Conservation (phyloP, 2,113 vertebrate species). For the Aythya baeri region DNA sequence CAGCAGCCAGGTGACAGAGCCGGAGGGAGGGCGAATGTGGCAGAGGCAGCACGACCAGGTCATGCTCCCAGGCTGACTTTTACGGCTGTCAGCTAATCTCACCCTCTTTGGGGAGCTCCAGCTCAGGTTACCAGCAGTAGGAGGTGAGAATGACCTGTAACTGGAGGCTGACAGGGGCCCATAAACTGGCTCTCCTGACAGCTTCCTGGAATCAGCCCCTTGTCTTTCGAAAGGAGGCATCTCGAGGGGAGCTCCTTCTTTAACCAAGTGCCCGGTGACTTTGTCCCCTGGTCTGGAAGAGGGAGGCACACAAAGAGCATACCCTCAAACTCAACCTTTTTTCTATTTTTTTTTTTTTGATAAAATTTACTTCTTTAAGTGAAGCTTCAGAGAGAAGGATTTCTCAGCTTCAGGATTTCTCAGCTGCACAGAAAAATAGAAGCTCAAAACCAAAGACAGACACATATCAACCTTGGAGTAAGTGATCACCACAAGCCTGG, state of each 20-base stretch:
- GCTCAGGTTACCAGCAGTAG: constrained; percentile 69
- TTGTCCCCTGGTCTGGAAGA: background rate
- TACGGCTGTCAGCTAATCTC: constrained; percentile 50
- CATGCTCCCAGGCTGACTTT: constrained; percentile 64
- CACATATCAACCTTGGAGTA: background rate
- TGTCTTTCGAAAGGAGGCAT: background rate
- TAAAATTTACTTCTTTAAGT: background rate
- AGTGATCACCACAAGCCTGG: background rate
- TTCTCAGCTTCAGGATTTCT: background rate
- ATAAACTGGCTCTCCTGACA: background rate
- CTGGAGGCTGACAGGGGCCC: constrained; percentile 29
- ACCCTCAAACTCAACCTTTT: background rate
- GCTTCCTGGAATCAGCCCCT: background rate
- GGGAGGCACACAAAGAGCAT: fast-evolving
- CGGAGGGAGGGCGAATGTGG: background rate
- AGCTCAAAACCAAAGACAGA: background rate
- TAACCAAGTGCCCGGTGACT: background rate
- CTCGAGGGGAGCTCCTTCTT: background rate
- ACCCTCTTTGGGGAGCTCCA: constrained; percentile 52
- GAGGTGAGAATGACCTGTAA: constrained; percentile 74
- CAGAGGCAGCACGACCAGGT: constrained; percentile 41
- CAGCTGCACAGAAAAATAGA: background rate
- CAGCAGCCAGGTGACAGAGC: background rate
- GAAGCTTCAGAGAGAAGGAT: background rate
- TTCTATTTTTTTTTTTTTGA: background rate